Evolutionary conservation across 1,140 invertebrate species (phyloP), one percentile per base, ranked within the genome.

Genomic region (Alviniconcha marisindica): DNA sequence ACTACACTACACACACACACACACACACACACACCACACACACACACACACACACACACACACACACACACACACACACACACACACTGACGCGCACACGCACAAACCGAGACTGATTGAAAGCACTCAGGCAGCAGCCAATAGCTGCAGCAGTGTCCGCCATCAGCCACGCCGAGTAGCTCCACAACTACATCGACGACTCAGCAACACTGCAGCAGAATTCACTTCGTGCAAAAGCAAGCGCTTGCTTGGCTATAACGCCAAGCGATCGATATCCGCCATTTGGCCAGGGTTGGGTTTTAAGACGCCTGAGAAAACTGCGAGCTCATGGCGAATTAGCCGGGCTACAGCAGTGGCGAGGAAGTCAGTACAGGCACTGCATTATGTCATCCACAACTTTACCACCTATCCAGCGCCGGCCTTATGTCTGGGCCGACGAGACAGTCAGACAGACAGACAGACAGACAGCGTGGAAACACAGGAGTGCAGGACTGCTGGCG

Each of bases 1-100:
- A 31, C n/a, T 14, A 10, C 10, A 10, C 24, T 28, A 74, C 36
- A 74, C 36, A 44, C 42, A 74, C 7, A 38, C 28, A 44, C 71
- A 74, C 21, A 74, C 36, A 40, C 21, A 4, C 7, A 40, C 21
- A 38, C 7, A 74, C 15, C 71, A 74, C n/a, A 74, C 71, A 44
- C 33, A 74, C 10, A 44, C 33, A 74, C 71, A 44, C 5, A 40
- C 71, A 74, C n/a, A 74, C 71, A 74, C n/a, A 74, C 71, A 4
- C 21, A 44, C 42, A 74, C 36, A 38, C 18, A 44, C 36, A 74
- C 3, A 74, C 10, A 74, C 4, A 74, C 36, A 74, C 4, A 74
- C n/a, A 74, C 71, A 74, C 1, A 74, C 71, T 15, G 24, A 44
- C 71, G 33, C 36, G 33, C 0, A 74, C n/a, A 74, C 3, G 33